These are phyloP conservation scores for Morelia viridis DNA, from an alignment of 2,797 vertebrate genomes.

Conservation along the genomic window DNA sequence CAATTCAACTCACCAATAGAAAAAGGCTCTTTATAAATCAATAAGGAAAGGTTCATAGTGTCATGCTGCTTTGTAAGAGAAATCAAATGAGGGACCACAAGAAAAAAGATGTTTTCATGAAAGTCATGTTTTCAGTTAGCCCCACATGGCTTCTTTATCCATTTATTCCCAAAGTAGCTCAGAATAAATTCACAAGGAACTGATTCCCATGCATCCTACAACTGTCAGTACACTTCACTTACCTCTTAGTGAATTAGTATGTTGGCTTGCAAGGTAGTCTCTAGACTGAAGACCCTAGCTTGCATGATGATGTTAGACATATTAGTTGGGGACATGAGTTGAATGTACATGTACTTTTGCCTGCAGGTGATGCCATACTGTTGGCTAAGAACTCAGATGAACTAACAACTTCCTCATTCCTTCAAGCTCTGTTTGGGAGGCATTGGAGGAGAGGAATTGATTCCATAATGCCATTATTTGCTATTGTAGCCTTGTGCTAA, in stretches of 20 bases:
- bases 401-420: neutral
- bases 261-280: neutral
- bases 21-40: neutral
- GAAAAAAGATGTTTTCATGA: neutral
- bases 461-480: neutral
- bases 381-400: neutral
- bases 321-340: neutral
- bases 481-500: neutral
- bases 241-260: neutral
- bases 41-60: neutral
- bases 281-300: neutral
- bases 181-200: neutral
- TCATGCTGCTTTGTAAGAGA: neutral
- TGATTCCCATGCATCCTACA: neutral
- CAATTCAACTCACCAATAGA: neutral
- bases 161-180: neutral
- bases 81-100: neutral
- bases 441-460: neutral
- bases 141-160: neutral
- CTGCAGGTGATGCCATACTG: neutral
- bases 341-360: neutral
- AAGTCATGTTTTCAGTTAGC: neutral
- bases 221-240: neutral
- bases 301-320: neutral
- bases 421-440: neutral